These are phyloP conservation scores for Acridotheres tristis DNA, from an alignment of 2,797 vertebrate genomes.

Conservation along the genomic window DNA sequence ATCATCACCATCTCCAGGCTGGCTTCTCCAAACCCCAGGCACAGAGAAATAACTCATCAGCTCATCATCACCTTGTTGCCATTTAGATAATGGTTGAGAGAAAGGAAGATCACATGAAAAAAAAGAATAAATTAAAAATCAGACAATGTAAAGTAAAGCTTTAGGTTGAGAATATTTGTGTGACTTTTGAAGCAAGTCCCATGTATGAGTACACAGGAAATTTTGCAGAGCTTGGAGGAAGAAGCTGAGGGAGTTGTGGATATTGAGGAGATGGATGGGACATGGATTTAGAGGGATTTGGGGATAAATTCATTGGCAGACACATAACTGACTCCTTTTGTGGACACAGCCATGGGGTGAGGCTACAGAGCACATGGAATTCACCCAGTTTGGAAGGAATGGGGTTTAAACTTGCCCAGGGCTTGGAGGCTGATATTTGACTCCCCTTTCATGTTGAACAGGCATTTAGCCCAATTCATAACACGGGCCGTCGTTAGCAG, in stretches of 20 bases:
- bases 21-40: background rate
- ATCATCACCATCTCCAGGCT: background rate
- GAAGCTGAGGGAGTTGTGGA: accelerated
- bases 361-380: background rate
- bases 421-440: background rate
- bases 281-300: background rate
- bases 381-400: background rate
- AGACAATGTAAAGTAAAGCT: background rate
- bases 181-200: background rate
- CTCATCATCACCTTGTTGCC: background rate
- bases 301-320: background rate
- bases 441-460: background rate
- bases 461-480: slow-evolving; percentile 22
- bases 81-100: accelerated
- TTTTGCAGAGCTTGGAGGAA: background rate
- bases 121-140: background rate
- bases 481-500: background rate
- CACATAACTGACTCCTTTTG: background rate
- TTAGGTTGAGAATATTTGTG: background rate
- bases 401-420: background rate
- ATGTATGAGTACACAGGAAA: accelerated
- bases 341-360: background rate
- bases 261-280: too few species aligned
- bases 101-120: background rate
- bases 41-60: background rate